phyloP scores from a whole-genome alignment of 2,797 vertebrate genomes.

The Eidolon dupreanum region DNA sequence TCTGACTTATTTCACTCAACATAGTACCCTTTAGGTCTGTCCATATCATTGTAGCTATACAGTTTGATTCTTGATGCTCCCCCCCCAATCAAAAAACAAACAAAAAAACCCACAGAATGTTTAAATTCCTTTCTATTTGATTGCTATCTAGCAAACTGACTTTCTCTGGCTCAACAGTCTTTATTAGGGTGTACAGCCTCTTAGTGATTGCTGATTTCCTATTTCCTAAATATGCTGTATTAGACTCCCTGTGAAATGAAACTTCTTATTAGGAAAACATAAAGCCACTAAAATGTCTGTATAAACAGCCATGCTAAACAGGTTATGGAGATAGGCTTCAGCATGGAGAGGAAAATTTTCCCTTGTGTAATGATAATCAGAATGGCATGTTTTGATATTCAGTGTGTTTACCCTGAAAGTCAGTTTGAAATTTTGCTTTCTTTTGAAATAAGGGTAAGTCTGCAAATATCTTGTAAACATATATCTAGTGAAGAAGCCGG shows the following conservation, averaged over 20 bases:
- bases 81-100: neutral
- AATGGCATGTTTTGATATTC: neutral
- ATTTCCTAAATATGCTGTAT: neutral
- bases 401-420: neutral
- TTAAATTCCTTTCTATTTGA: neutral
- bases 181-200: neutral
- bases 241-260: neutral
- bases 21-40: too few species aligned
- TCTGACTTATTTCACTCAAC: too few species aligned
- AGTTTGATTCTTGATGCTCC: too few species aligned
- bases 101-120: neutral
- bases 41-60: too few species aligned
- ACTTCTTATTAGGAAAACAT: neutral
- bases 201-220: neutral
- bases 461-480: slow-evolving; percentile 11
- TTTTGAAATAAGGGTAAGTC: neutral
- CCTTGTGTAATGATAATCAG: neutral
- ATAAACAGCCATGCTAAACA: neutral
- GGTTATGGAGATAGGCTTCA: neutral
- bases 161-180: neutral
- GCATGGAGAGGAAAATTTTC: neutral
- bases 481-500: neutral
- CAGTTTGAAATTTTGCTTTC: neutral
- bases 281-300: neutral
- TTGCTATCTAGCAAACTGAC: neutral